Base-by-base conservation (phyloP, 1,140 invertebrate species). In the Calycopis cecrops region DNA sequence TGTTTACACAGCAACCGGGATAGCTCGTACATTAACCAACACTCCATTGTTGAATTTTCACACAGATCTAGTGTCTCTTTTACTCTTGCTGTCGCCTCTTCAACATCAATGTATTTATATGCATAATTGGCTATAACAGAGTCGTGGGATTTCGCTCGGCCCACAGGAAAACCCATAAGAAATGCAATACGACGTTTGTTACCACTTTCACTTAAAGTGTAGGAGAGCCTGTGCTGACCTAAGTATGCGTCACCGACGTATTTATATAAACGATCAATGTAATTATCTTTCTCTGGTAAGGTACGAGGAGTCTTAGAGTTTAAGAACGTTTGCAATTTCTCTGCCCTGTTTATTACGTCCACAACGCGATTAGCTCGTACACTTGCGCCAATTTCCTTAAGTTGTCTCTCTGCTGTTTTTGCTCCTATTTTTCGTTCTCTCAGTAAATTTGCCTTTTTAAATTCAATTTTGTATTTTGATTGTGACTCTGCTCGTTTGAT, bases 401-500 rank as follows among this genome's bases (percentile, higher is more conserved):
- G 56, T 16, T 89, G 60, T 14, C 71, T 67, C 60, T 89, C 85
- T 10, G 88, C 85, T 47, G 87, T 87, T 11, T 68, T 75, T 33
- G 79, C 82, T 3, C 82, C 80, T 7, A 77, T 77, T 51, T 82
- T 70, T 47, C 87, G 84, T 63, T 88, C 81, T 52, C 73, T 77
- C 35, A 69, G 59, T 11, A 89, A 62, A 17, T 89, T 72, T n/a
- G 66, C 62, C 52, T 87, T 74, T 33, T 85, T 85, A 51, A 88
- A 82, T 21, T 76, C 76, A 59, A 79, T 81, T 37, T 89, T 76
- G 56, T 87, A 62, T 52, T 82, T 83, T 1, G 88, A 88, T 47
- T 85, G 73, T 9, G 75, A 80, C 65, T 90, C 88, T 21, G 88
- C 79, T 55, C 88, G 78, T 76, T 89, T 90, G 7, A 90, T 86